A percentile compares a stretch with the other conserved stretches of the same genome.
Evolutionary conservation across 2,888 invertebrate species (phyloP).

Genomic region (Himalopsyche tibetana): DNA sequence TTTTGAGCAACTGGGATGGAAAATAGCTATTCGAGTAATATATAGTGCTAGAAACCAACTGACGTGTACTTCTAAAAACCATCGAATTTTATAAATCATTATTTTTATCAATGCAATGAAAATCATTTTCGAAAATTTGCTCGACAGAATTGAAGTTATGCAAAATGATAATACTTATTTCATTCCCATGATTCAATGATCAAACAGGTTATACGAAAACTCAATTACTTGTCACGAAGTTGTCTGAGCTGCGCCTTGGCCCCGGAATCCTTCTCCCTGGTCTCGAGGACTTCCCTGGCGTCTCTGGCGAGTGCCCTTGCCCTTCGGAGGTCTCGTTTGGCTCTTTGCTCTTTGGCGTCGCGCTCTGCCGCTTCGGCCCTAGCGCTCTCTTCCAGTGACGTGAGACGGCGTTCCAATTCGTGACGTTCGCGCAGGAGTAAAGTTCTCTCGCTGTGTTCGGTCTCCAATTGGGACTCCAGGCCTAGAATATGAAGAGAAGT

Average conservation of each 20-base stretch:
- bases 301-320: slow-evolving; percentile 94
- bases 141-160: no score
- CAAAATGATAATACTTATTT: no score
- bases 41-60: no score
- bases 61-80: no score
- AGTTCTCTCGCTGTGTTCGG: slow-evolving; percentile 94
- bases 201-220: not conserved
- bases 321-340: slow-evolving; percentile 91
- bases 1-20: no score
- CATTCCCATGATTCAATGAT: not conserved
- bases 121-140: no score
- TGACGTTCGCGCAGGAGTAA: slow-evolving; percentile 91
- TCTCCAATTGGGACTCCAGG: slow-evolving; percentile 93
- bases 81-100: no score
- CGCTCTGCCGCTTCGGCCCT: slow-evolving; percentile 86
- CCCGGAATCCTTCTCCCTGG: slow-evolving; percentile 90
- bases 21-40: no score
- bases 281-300: slow-evolving; percentile 93
- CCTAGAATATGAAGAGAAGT: slow-evolving; percentile 75
- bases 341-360: slow-evolving; percentile 82
- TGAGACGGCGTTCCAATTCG: slow-evolving; percentile 90
- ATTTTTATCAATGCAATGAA: no score
- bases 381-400: slow-evolving; percentile 86
- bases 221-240: slow-evolving; percentile 82
- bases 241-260: slow-evolving; percentile 87